These are phyloP conservation scores for Lontra canadensis DNA, from an alignment of 2,113 vertebrate species.

Conservation along the genomic window DNA sequence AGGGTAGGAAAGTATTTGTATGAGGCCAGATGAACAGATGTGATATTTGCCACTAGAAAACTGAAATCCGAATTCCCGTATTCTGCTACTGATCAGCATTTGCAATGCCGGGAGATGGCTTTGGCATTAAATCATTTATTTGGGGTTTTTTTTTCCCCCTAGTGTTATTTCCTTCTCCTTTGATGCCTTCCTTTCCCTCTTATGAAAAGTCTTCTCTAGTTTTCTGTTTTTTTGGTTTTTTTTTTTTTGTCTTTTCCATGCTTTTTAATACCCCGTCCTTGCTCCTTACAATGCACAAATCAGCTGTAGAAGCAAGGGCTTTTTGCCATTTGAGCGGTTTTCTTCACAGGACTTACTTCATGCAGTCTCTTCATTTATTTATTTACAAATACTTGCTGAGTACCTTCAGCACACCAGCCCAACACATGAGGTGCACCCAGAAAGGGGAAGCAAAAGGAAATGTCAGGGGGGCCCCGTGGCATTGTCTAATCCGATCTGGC, in stretches of 20 bases:
- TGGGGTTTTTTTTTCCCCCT: neutral
- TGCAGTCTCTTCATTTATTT: neutral
- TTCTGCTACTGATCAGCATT: neutral
- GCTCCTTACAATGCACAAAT: neutral
- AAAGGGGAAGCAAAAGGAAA: neutral
- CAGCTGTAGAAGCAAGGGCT: neutral
- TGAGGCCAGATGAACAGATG: neutral
- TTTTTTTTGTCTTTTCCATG: neutral
- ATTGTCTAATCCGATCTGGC: neutral
- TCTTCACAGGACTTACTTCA: neutral
- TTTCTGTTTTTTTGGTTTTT: neutral
- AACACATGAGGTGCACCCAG: neutral
- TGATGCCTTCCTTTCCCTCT: slow-evolving; percentile 7
- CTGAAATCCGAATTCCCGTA: slow-evolving; percentile 7
- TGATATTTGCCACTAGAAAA: neutral
- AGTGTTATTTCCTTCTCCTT: neutral
- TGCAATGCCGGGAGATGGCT: neutral
- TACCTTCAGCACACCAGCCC: neutral
- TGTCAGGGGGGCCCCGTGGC: neutral
- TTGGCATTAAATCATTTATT: neutral
- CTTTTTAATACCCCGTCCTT: neutral
- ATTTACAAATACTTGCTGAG: neutral
- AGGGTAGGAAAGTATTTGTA: neutral
- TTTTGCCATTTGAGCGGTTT: neutral
- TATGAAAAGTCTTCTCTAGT: neutral